These are phyloP conservation scores for Zaprionus capensis DNA, from an alignment of 1,140 invertebrate genomes.

Conservation along the genomic window DNA sequence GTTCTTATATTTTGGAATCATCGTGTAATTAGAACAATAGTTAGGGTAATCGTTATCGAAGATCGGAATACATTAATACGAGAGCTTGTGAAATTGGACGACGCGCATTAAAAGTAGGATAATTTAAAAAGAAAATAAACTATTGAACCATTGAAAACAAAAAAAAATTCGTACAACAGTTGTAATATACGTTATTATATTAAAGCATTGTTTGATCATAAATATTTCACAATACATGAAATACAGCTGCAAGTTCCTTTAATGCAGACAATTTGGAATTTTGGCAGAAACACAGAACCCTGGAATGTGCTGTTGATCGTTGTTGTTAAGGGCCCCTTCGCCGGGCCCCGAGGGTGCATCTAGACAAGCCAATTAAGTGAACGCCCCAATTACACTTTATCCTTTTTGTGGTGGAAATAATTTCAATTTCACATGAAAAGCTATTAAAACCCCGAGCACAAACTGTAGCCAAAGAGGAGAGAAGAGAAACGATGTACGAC, in stretches of 20 bases:
- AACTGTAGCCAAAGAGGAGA: not conserved
- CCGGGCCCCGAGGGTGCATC: slow-evolving; percentile 14
- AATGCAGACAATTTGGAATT: slow-evolving; percentile 56
- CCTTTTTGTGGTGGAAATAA: slow-evolving; percentile 53
- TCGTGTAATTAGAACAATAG: no score
- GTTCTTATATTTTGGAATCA: no score
- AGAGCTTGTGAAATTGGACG: no score
- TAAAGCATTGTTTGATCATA: not conserved
- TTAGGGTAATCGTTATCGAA: no score
- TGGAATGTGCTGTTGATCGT: slow-evolving; percentile 28
- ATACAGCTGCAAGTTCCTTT: not conserved
- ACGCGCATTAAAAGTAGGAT: no score
- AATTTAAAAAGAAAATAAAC: no score
- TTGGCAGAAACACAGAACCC: slow-evolving; percentile 17
- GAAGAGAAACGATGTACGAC: slow-evolving; percentile 34
- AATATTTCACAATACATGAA: slow-evolving; percentile 8
- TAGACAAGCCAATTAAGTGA: slow-evolving; percentile 60
- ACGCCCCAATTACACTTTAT: slow-evolving; percentile 53
- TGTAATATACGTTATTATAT: no score
- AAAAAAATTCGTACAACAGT: no score
- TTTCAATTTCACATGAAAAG: slow-evolving; percentile 79
- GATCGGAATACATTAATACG: no score
- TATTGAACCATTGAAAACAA: no score
- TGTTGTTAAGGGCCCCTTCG: slow-evolving; percentile 3
- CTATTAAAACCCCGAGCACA: slow-evolving; percentile 63